phyloP scores from a whole-genome alignment of 2,888 invertebrate species.

The Encarsia formosa region DNA sequence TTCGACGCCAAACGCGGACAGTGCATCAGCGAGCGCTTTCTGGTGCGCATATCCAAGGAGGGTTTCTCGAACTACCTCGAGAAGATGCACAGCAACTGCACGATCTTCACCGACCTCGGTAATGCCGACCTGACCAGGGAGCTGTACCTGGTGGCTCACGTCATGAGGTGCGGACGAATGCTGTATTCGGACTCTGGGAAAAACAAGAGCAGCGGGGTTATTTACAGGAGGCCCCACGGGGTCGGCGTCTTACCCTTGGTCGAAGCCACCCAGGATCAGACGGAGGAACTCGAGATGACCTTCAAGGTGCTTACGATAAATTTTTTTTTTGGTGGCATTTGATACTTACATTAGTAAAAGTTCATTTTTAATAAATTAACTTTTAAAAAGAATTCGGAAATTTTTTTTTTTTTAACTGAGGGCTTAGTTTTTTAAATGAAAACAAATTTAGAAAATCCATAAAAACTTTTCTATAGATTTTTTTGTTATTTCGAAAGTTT shows the following conservation, averaged over 20 bases:
- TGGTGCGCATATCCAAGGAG: slow-evolving; percentile 83
- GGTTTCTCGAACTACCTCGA: slow-evolving; percentile 87
- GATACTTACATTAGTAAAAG: too few species aligned
- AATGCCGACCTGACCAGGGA: slow-evolving; percentile 80
- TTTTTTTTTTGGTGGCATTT: too few species aligned
- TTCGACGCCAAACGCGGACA: slow-evolving; percentile 76
- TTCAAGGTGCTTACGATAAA: slow-evolving; percentile 66
- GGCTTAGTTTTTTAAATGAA: too few species aligned
- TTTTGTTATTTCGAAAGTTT: too few species aligned
- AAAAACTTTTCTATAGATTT: too few species aligned
- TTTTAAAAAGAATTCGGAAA: too few species aligned
- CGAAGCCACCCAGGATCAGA: slow-evolving; percentile 62
- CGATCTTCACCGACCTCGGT: slow-evolving; percentile 81
- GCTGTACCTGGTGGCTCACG: slow-evolving; percentile 83
- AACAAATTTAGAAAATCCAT: too few species aligned
- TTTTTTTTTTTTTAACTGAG: too few species aligned
- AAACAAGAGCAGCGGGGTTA: slow-evolving; percentile 49
- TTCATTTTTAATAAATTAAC: too few species aligned
- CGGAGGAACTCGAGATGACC: slow-evolving; percentile 73
- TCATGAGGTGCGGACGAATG: slow-evolving; percentile 85
- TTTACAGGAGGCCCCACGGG: slow-evolving; percentile 77
- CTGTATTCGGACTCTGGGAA: slow-evolving; percentile 60
- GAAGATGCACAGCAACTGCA: slow-evolving; percentile 81
- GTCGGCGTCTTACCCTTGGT: slow-evolving; percentile 76
- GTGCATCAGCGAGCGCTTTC: slow-evolving; percentile 83